Evolutionary conservation across 2,797 vertebrate species (phyloP), one percentile per base, ranked within the genome.

Genomic region (Aratinga solstitialis): DNA sequence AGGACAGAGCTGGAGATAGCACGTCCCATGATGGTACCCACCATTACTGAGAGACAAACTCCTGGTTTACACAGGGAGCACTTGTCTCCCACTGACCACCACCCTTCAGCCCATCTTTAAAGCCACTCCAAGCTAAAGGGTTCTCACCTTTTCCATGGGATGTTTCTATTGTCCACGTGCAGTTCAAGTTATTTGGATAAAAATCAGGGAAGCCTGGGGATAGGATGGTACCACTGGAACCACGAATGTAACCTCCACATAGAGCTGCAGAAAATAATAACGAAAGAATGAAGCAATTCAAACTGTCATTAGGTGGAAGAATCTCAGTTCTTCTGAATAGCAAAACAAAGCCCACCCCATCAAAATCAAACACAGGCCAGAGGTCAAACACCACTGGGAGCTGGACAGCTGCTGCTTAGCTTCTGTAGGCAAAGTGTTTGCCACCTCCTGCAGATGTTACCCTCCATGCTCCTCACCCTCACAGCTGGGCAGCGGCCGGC

Each of bases 161-260:
- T 9, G 99, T 98, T 97, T 99, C 99, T 40, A 99, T 99, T 9
- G 99, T 97, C 99, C 99, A 99, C 0, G 99, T 99, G 97, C 99
- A 99, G 98, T 99, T 99, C 97, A 99, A 97, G 97, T 99, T 99
- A 97, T 99, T 99, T 10, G 99, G 99, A 96, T 99, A 99, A 96
- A 99, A 99, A 96, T 99, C 99, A 23, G 99, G 99, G 94, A 99
- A 99, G 40, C 99, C 99, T 10, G 99, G 99, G 11, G 99, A 99
- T 65, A 99, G 97, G 97, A 99, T 99, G 94, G 99, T 99, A 40
- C 99, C 99, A 11, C 98, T 97, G 97, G 99, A 99, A 62, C 99
- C 99, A 94, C 98, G 99, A 93, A 99, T 99, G 93, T 99, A 99
- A 65, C 99, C 99, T 50, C 99, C 99, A 36, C 99, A 99, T 13